These are phyloP conservation scores for Volucella bombylans DNA, from an alignment of 2,888 invertebrate genomes.

Conservation along the genomic window DNA sequence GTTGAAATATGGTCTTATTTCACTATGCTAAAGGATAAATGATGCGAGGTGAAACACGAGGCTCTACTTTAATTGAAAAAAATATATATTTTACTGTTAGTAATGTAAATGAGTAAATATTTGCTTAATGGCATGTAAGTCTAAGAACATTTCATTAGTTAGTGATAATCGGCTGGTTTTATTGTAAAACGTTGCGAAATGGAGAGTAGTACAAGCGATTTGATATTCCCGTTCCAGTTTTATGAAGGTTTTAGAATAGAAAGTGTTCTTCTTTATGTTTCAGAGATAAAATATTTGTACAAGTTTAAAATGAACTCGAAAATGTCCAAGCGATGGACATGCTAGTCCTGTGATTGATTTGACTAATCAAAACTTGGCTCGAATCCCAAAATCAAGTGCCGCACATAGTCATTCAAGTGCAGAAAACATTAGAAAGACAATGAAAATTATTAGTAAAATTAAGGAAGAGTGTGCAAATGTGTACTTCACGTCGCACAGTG, in stretches of 20 bases:
- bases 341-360: slow-evolving; percentile 19
- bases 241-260: not conserved
- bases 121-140: not conserved
- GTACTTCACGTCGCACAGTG: slow-evolving; percentile 2
- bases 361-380: slow-evolving; percentile 4
- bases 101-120: not conserved
- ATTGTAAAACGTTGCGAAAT: slow-evolving; percentile 3
- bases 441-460: slow-evolving; percentile 16
- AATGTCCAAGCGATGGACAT: too few species aligned
- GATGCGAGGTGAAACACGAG: not conserved
- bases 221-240: slow-evolving; percentile 1
- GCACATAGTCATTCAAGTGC: not conserved
- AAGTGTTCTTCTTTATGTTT: too few species aligned
- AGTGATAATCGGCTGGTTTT: slow-evolving; percentile 1
- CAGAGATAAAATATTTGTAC: too few species aligned
- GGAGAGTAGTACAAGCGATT: not conserved
- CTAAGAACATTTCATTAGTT: slow-evolving; percentile 5
- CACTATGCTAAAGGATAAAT: not conserved
- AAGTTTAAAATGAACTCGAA: too few species aligned
- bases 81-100: not conserved
- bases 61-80: slow-evolving; percentile 1
- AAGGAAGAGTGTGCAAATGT: slow-evolving; percentile 13
- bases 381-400: slow-evolving; percentile 1
- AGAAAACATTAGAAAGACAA: not conserved
- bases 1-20: not conserved